phyloP scores from a whole-genome alignment of 2,888 invertebrate species.

The Dolomedes plantarius region DNA sequence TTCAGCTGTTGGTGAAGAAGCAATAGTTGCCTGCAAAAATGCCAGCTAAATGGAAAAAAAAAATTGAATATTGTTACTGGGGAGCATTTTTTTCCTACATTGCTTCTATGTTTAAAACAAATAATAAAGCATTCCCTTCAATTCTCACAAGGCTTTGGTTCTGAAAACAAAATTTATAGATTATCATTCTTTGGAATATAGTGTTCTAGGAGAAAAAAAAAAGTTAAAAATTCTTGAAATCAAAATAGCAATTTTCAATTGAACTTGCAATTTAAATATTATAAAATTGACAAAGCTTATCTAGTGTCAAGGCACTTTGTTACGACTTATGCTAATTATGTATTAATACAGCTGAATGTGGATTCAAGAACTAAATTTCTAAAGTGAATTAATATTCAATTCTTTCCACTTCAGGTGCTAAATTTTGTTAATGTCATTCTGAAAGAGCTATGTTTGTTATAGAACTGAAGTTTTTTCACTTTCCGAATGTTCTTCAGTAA shows the following conservation, averaged over 20 bases:
- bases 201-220: constrained; percentile 11
- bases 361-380: background rate
- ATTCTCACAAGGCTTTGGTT: constrained; percentile 60
- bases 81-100: constrained; percentile 68
- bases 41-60: constrained; percentile 69
- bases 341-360: constrained; percentile 21
- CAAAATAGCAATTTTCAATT: background rate
- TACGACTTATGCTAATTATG: constrained; percentile 32
- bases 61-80: constrained; percentile 63
- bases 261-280: background rate
- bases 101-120: constrained; percentile 53
- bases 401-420: constrained; percentile 32
- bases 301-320: constrained; percentile 26
- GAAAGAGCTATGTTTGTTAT: constrained; percentile 21
- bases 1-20: constrained; percentile 74
- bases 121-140: constrained; percentile 70
- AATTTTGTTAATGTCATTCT: constrained; percentile 35
- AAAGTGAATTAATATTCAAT: background rate
- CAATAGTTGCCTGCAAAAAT: constrained; percentile 74
- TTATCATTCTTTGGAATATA: background rate
- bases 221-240: background rate
- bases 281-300: background rate
- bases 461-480: constrained; percentile 13
- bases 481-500: constrained; percentile 65
- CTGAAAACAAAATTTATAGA: constrained; percentile 14